Base-by-base conservation (phyloP, 2,797 vertebrate genomes). In the Peromyscus eremicus region DNA sequence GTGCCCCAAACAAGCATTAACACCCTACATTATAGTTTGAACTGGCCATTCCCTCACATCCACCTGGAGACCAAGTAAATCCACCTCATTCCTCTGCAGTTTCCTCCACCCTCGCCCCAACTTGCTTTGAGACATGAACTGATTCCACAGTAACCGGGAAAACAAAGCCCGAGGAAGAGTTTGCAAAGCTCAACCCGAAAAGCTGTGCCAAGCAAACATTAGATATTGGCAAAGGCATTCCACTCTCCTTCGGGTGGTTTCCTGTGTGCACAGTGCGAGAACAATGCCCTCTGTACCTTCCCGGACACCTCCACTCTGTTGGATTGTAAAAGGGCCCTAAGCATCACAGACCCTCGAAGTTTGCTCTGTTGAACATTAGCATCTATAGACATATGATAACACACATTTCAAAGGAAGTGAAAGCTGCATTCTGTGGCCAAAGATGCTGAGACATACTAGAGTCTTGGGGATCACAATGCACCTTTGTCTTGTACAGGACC, bases 131-230 rank as follows among this genome's bases (percentile, higher is more conserved):
- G 43, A 91, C 60, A 4, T 40, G 64, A 94, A 91, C 23, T 84
- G 85, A 49, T 46, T 94, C 70, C 83, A 62, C 66, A 71, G 86
- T 89, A 96, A 97, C 80, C n/a, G 92, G 16, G 40, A 89, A 97
- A 96, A 97, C 92, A 95, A 94, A 95, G 76, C 27, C 79, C 10
- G 25, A 68, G 57, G 64, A 94, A 94, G 52, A 95, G 94, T 95
- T 94, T 94, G 66, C 73, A 91, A 95, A 97, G 89, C 32, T 94
- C 84, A 96, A 60, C 75, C 52, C 60, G 23, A 94, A 60, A 95
- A 87, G 27, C 89, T 77, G 60, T 55, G 79, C 92, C 96, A 96
- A 95, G 83, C 89, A 93, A 94, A 96, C 80, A 95, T 86, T 62
- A 76, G 71, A 60, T 93, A 96, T 89, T 92, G 93, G 79, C 80